Percentiles rank a stretch among this genome's conserved stretches.
Evolutionary conservation across 2,797 vertebrate species (phyloP).

Genomic region (Chaetodon trifasciatus): DNA sequence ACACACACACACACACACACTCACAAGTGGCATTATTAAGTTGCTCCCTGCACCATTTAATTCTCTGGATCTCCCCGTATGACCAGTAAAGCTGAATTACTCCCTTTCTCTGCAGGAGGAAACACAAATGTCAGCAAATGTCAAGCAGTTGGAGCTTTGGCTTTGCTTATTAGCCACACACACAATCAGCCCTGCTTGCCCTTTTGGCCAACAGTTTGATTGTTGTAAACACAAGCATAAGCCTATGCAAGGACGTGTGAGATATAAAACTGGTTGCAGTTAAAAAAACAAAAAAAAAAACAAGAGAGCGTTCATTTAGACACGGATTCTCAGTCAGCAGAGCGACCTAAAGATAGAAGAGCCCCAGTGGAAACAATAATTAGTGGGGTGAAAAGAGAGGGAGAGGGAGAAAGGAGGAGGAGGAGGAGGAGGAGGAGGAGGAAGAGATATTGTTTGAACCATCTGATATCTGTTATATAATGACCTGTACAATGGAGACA

Average conservation of each 20-base stretch:
- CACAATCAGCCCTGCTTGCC: constrained; percentile 58
- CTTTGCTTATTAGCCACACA: constrained; percentile 70
- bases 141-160: constrained; percentile 75
- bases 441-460: constrained; percentile 78
- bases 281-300: not conserved
- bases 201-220: constrained; percentile 71
- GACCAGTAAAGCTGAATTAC: constrained; percentile 73
- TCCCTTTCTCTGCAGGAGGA: constrained; percentile 73
- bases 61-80: constrained; percentile 61
- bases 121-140: constrained; percentile 83
- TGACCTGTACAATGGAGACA: constrained; percentile 73
- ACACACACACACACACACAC: constrained; percentile 22
- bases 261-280: constrained; percentile 46
- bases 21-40: constrained; percentile 75
- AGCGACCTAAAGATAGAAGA: constrained; percentile 82
- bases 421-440: constrained; percentile 55
- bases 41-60: constrained; percentile 59
- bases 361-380: constrained; percentile 81
- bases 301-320: constrained; percentile 33
- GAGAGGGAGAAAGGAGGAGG: constrained; percentile 38
- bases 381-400: constrained; percentile 78
- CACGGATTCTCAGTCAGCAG: constrained; percentile 69
- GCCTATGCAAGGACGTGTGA: constrained; percentile 47
- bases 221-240: constrained; percentile 49
- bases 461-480: constrained; percentile 81